A percentile compares a stretch with the other conserved stretches of the same genome.
Evolutionary conservation across 2,113 vertebrate genomes (phyloP).

Genomic region (Todiramphus chloris): DNA sequence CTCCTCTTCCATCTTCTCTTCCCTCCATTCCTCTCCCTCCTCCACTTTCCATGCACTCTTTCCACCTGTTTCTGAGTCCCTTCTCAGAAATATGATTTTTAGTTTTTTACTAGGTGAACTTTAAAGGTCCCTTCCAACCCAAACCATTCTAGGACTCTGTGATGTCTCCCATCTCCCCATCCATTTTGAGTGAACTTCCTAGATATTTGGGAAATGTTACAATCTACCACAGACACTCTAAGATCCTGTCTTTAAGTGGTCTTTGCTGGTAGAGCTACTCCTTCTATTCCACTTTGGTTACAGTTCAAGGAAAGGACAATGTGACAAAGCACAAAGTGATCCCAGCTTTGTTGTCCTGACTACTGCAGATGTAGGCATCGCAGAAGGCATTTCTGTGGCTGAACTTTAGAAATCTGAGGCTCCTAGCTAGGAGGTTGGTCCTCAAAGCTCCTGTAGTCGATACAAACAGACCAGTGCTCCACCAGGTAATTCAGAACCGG

Average conservation of each 20-base stretch:
- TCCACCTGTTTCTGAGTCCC: background rate
- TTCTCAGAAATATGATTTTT: background rate
- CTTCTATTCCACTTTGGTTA: background rate
- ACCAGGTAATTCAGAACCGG: background rate
- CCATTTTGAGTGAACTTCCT: background rate
- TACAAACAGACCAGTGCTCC: background rate
- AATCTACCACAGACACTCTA: background rate
- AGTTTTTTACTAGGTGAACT: background rate
- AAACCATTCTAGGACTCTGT: too few relatives aligned
- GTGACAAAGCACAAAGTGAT: background rate
- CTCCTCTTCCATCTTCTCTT: background rate
- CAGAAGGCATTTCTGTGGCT: background rate
- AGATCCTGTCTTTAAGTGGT: background rate
- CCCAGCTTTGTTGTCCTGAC: background rate
- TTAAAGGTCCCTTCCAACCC: background rate
- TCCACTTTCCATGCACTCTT: background rate
- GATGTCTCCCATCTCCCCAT: background rate
- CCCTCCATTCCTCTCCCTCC: background rate
- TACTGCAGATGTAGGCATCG: background rate
- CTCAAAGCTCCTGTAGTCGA: background rate
- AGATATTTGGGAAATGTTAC: background rate
- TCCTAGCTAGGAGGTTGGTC: background rate
- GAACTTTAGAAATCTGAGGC: background rate
- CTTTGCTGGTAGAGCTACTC: background rate
- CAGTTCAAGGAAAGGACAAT: background rate